These are phyloP conservation scores for Crossocerus cetratus DNA, from an alignment of 2,888 invertebrate genomes.

Conservation along the genomic window DNA sequence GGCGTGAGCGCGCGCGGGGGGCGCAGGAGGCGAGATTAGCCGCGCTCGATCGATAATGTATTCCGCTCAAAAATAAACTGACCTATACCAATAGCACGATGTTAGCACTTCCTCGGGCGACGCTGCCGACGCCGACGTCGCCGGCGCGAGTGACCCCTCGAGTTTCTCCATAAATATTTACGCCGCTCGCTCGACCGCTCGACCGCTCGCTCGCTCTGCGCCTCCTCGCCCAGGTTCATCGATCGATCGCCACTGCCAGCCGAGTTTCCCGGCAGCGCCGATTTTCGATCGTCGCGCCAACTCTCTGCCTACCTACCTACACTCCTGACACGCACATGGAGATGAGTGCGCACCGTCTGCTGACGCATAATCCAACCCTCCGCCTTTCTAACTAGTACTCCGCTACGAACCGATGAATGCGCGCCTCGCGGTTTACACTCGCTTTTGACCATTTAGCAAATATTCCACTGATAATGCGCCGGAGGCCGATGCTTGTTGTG, in stretches of 20 bases:
- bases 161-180: constrained; percentile 67
- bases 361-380: no score
- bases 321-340: no score
- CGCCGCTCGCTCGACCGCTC: constrained; percentile 43
- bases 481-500: no score
- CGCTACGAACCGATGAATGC: no score
- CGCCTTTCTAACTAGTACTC: no score
- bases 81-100: constrained; percentile 69
- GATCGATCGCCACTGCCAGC: constrained; percentile 8
- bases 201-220: background rate
- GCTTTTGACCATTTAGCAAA: no score
- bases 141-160: constrained; percentile 59
- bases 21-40: constrained; percentile 35
- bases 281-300: background rate
- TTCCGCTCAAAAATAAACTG: constrained; percentile 66
- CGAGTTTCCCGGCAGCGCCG: constrained; percentile 4
- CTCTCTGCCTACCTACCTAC: no score
- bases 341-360: no score
- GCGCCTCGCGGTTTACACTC: no score
- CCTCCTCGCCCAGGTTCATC: constrained; percentile 1
- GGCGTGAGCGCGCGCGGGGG: background rate
- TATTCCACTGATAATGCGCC: no score
- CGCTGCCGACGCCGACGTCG: no score
- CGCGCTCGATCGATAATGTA: constrained; percentile 60
- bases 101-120: constrained; percentile 68